These are phyloP conservation scores for Calephelis nemesis DNA, from an alignment of 1,140 invertebrate genomes.

Conservation along the genomic window DNA sequence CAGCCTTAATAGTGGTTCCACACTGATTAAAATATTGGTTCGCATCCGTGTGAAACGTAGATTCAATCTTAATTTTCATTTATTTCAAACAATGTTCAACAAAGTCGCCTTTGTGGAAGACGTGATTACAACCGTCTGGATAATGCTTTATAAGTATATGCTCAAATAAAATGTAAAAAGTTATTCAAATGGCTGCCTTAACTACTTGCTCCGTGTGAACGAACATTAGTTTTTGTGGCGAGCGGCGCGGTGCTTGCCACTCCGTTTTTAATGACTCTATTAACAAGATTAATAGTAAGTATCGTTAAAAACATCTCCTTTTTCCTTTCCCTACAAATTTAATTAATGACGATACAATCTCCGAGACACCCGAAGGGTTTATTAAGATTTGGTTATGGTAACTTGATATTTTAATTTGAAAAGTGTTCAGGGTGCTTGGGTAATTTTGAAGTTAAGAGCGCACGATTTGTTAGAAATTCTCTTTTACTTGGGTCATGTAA, in stretches of 20 bases:
- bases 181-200: not conserved
- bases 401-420: conserved; percentile 18
- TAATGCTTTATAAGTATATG: not conserved
- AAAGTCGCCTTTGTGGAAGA: too few species aligned
- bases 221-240: conserved; percentile 34
- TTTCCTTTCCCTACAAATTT: conserved; percentile 67
- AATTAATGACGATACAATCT: conserved; percentile 63
- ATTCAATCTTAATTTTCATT: too few species aligned
- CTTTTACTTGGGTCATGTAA: not conserved
- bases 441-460: not conserved
- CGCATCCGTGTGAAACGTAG: too few species aligned
- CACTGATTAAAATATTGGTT: too few species aligned
- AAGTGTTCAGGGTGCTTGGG: conserved; percentile 3
- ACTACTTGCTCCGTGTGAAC: conserved; percentile 8
- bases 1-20: too few species aligned
- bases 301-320: conserved; percentile 52
- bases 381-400: conserved; percentile 13
- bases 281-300: conserved; percentile 69
- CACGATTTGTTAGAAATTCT: not conserved
- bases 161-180: conserved; percentile 1
- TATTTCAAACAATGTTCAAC: too few species aligned
- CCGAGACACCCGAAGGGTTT: conserved; percentile 22
- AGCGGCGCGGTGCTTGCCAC: conserved; percentile 47
- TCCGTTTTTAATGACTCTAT: conserved; percentile 70
- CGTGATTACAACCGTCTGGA: too few species aligned